These are phyloP conservation scores for Diprion similis DNA, from an alignment of 1,140 invertebrate genomes.

Conservation along the genomic window DNA sequence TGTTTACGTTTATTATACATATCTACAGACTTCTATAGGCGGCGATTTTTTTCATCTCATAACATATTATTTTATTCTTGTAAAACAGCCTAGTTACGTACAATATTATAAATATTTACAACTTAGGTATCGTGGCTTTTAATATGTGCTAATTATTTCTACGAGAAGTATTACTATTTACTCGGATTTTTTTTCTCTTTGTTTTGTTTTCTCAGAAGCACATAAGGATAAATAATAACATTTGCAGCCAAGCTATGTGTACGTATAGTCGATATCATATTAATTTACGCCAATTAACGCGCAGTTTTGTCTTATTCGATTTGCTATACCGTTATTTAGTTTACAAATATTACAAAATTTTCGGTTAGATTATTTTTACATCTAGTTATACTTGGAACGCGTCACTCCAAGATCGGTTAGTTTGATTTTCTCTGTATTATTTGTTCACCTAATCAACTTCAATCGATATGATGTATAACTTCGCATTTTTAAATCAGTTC, in stretches of 20 bases:
- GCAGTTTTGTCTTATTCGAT: not conserved
- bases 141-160: not conserved
- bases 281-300: not conserved
- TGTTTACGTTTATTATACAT: constrained; percentile 50
- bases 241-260: not conserved
- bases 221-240: not conserved
- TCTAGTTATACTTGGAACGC: no score
- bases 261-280: not conserved
- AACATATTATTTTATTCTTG: constrained; percentile 9
- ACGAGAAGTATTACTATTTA: not conserved
- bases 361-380: no score
- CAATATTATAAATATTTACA: constrained; percentile 34
- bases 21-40: constrained; percentile 46
- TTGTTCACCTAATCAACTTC: no score
- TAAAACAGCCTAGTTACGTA: constrained; percentile 34
- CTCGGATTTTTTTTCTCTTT: not conserved
- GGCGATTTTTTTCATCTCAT: no score
- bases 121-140: not conserved
- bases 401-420: no score
- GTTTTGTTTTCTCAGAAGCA: not conserved
- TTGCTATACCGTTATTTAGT: no score
- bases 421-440: no score
- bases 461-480: no score
- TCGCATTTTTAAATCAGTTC: no score
- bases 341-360: no score